A percentile compares a stretch with the other conserved stretches of the same genome.
These are phyloP conservation scores for Azemiops feae DNA, from an alignment of 2,113 vertebrate genomes.

Conservation along the genomic window DNA sequence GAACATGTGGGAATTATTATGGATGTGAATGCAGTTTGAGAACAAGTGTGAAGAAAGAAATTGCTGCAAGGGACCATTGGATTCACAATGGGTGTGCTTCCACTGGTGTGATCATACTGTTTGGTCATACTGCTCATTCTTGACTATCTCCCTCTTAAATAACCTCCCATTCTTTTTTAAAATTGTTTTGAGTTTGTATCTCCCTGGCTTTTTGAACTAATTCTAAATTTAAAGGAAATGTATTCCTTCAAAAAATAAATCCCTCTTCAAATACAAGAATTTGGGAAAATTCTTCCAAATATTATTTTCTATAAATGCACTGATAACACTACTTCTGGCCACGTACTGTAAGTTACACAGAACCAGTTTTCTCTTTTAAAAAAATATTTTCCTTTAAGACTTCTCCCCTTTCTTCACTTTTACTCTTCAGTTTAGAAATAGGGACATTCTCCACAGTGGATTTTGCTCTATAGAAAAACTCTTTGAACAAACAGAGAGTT, in stretches of 20 bases:
- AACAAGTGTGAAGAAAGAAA: neutral
- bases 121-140: neutral
- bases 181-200: neutral
- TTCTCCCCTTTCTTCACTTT: neutral
- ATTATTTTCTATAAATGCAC: neutral
- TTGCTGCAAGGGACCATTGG: neutral
- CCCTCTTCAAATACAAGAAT: neutral
- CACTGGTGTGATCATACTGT: neutral
- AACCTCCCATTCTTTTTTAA: neutral
- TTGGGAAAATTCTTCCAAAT: neutral
- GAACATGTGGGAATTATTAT: neutral
- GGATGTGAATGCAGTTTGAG: neutral
- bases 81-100: neutral
- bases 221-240: neutral
- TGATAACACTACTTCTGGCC: neutral
- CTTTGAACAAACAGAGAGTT: neutral
- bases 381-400: neutral
- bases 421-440: neutral
- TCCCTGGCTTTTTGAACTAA: neutral
- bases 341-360: neutral
- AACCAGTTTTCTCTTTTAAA: neutral
- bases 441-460: neutral
- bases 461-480: neutral
- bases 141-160: neutral
- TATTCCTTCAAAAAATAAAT: neutral